Percentiles rank a stretch among this genome's conserved stretches.
Conservation (phyloP, 1,140 invertebrate species). For the Penaeus vannamei region DNA sequence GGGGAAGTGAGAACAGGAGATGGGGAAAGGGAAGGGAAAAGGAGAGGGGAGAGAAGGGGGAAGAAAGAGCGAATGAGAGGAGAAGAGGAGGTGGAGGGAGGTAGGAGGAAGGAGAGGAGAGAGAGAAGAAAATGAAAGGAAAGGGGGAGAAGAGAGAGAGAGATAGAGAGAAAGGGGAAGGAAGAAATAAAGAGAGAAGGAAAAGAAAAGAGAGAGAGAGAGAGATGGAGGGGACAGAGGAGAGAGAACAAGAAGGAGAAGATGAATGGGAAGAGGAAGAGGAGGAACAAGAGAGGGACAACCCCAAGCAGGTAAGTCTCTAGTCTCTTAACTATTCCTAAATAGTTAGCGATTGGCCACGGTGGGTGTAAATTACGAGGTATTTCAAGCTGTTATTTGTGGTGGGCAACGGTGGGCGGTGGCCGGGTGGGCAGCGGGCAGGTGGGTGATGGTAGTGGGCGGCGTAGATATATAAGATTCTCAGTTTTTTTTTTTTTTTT, state of each 20-base stretch:
- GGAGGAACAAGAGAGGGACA: background rate
- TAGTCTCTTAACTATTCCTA: too few relatives aligned
- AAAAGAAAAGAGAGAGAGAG: background rate
- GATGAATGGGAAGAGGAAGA: too few relatives aligned
- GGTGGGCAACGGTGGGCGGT: too few relatives aligned
- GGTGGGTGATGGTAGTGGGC: too few relatives aligned
- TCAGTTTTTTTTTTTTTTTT: too few relatives aligned
- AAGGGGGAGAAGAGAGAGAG: too few relatives aligned
- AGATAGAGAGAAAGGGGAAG: too few relatives aligned
- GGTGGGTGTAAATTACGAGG: background rate
- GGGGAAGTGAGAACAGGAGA: background rate
- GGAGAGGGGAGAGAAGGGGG: too few relatives aligned
- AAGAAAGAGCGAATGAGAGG: background rate
- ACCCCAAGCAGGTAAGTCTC: background rate
- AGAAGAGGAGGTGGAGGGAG: background rate
- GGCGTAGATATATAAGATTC: too few relatives aligned
- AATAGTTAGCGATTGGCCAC: slow-evolving; percentile 10
- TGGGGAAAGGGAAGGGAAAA: background rate
- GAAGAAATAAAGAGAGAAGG: background rate
- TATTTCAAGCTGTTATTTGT: background rate
- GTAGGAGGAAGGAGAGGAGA: too few relatives aligned
- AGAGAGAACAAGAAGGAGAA: background rate
- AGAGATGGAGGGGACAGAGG: background rate
- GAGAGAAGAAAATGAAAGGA: background rate
- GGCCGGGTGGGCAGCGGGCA: too few relatives aligned